Conservation (phyloP, 2,888 invertebrate species). For the Rhingia rostrata region DNA sequence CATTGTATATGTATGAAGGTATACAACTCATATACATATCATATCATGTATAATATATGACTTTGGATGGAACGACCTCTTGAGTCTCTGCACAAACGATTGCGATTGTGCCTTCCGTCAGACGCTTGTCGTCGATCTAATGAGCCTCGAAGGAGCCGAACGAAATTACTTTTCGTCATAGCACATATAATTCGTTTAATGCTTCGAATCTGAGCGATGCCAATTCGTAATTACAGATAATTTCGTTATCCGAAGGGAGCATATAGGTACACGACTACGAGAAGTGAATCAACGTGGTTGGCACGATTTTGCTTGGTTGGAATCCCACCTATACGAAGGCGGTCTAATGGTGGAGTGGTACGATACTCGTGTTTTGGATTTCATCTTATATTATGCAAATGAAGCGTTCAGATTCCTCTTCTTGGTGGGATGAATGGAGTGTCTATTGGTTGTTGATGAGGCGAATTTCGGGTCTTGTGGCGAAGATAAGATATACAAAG, state of each 20-base stretch:
- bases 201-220: constrained; percentile 72
- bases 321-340: constrained; percentile 51
- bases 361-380: constrained; percentile 76
- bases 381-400: constrained; percentile 83
- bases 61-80: constrained; percentile 13
- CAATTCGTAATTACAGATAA: constrained; percentile 65
- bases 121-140: constrained; percentile 59
- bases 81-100: constrained; percentile 1
- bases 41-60: neutral
- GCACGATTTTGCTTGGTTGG: constrained; percentile 26
- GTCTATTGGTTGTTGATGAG: constrained; percentile 68
- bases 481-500: neutral
- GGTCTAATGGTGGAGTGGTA: constrained; percentile 27
- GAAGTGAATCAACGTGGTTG: constrained; percentile 33
- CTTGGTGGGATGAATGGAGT: constrained; percentile 65
- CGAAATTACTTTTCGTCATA: constrained; percentile 76
- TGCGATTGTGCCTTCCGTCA: constrained; percentile 49
- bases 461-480: constrained; percentile 31
- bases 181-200: constrained; percentile 76
- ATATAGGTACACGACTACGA: constrained; percentile 2
- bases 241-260: constrained; percentile 46
- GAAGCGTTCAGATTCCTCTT: constrained; percentile 67
- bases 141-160: constrained; percentile 70
- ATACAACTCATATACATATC: too few species aligned
- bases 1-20: too few species aligned